Conservation (phyloP, 2,113 vertebrate species). For the Nerophis ophidion region DNA sequence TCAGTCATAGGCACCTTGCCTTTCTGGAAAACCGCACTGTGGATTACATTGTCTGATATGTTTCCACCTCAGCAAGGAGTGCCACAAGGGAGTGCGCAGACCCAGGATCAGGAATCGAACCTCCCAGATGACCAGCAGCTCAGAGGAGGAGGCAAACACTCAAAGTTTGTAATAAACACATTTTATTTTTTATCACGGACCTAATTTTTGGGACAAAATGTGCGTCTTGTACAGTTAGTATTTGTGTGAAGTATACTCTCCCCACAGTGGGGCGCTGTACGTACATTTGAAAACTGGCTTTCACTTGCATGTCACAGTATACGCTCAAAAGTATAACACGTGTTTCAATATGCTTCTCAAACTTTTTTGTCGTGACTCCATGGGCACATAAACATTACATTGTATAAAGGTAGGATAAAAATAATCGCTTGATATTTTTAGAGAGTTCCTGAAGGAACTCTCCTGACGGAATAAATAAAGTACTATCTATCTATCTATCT, state of each 20-base stretch:
- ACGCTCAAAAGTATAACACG: too few relatives aligned
- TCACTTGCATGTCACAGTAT: too few relatives aligned
- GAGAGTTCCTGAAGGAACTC: too few relatives aligned
- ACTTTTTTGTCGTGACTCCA: too few relatives aligned
- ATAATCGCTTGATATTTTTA: too few relatives aligned
- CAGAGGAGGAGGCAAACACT: slow-evolving; percentile 63
- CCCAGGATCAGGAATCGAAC: slow-evolving; percentile 36
- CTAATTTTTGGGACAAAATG: not conserved
- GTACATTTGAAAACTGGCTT: not conserved
- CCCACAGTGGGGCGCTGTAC: slow-evolving; percentile 36
- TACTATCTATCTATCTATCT: too few relatives aligned
- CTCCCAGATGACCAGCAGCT: slow-evolving; percentile 62
- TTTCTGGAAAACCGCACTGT: too few relatives aligned
- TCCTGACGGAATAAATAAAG: too few relatives aligned
- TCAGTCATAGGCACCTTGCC: not conserved
- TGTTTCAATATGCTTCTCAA: too few relatives aligned
- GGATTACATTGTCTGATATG: not conserved
- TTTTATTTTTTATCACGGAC: not conserved
- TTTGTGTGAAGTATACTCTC: not conserved
- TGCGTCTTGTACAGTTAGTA: too few relatives aligned
- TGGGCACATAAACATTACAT: too few relatives aligned
- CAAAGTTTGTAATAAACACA: slow-evolving; percentile 51
- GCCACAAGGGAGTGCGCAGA: slow-evolving; percentile 48
- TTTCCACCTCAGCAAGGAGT: slow-evolving; percentile 44
- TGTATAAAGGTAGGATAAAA: too few relatives aligned